Evolutionary conservation across 1,140 invertebrate genomes (phyloP), one percentile per base, ranked within the genome.

Genomic region (Aplysia californica): DNA sequence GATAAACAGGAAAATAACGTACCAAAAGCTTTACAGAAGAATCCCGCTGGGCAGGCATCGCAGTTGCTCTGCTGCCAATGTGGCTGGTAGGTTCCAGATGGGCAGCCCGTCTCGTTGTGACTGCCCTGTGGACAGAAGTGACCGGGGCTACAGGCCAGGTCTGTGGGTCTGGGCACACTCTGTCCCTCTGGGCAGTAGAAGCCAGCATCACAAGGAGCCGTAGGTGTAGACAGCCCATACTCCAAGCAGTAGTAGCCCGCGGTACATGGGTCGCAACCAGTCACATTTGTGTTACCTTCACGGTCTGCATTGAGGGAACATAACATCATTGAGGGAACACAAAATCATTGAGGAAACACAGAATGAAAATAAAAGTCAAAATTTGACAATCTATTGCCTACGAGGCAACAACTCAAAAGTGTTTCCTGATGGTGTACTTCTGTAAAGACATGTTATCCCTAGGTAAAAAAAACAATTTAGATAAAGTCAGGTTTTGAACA

Each of bases 21-120:
- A 87, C 86, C 87, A 74, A 87, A 83, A 35, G 86, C 86, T 75
- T 85, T 82, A 61, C 87, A 89, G 80, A 86, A 89, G 39, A 79
- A 87, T 33, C 87, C 84, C 18, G 83, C 79, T 1, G 87, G 87
- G 78, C 87, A 89, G 2, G 70, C 59, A 33, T 86, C 85, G 83
- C 87, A 89, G 31, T 77, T 68, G 58, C 78, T 82, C 74, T 85
- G 79, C 29, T 77, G 75, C 80, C 83, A 85, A 71, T 86, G 82
- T 10, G 82, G 79, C 58, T 89, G 87, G 75, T 87, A 89, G 18
- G 81, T 79, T n/a, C 87, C 87, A 6, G 87, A 86, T 38, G 87
- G 87, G 78, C 87, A 89, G 2, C 85, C 85, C 21, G 85, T 88
- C 76, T 88, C 72, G 75, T 88, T 88, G 65, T 76, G 75, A 58